These are phyloP conservation scores for Microctonus aethiopoides DNA, from an alignment of 2,888 invertebrate genomes.

Conservation along the genomic window DNA sequence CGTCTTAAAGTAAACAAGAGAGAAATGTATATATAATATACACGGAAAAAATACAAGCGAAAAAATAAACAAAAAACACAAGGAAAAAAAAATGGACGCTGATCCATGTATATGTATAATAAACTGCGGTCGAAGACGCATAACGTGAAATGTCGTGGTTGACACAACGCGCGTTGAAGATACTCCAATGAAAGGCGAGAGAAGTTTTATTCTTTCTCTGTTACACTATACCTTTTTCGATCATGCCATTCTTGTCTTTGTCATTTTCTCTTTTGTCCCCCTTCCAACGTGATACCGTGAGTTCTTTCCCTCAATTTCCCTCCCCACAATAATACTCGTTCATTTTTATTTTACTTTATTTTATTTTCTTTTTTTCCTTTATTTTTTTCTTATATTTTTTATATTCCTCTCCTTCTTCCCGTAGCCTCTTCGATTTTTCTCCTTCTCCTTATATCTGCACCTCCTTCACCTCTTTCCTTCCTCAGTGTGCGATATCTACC, in stretches of 20 bases:
- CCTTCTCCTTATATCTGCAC: not conserved
- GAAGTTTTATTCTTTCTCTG: constrained; percentile 22
- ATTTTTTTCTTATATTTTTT: not conserved
- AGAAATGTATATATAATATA: not conserved
- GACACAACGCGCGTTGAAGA: constrained; percentile 48
- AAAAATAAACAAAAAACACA: not conserved
- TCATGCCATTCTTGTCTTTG: constrained; percentile 39
- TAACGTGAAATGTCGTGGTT: constrained; percentile 58
- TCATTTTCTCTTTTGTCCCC: constrained; percentile 39
- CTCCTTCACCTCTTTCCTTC: constrained; percentile 13
- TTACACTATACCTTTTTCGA: constrained; percentile 15
- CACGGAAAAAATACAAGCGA: not conserved
- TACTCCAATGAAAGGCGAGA: constrained; percentile 15
- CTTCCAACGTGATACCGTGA: constrained; percentile 38
- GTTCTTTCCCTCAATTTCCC: constrained; percentile 34
- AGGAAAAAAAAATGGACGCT: not conserved
- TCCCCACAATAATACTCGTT: constrained; percentile 12
- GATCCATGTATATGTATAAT: not conserved
- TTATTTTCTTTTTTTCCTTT: constrained; percentile 4
- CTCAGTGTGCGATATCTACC: constrained; percentile 32
- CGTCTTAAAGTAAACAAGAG: too few relatives aligned
- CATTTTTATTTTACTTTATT: constrained; percentile 13
- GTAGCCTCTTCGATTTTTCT: constrained; percentile 17
- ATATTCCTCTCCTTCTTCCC: constrained; percentile 3
- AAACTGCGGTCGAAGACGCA: constrained; percentile 40